phyloP scores from a whole-genome alignment of 2,113 vertebrate species.

The Triplophysa dalaica region DNA sequence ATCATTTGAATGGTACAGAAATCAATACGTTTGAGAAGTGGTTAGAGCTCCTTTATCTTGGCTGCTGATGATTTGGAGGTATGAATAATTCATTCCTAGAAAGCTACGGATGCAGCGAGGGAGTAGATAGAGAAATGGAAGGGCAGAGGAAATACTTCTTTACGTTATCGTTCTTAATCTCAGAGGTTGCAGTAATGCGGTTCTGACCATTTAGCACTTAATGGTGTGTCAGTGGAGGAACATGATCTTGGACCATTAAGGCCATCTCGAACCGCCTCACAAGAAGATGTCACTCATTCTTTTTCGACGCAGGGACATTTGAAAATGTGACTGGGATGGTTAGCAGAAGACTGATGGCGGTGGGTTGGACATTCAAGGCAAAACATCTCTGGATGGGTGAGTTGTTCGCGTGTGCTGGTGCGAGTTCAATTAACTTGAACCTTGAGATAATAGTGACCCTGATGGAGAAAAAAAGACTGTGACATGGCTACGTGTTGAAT shows the following conservation, averaged over 20 bases:
- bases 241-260: conserved; percentile 79
- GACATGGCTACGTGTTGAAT: neutral
- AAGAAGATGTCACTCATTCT: conserved; percentile 70
- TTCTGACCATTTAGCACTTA: conserved; percentile 87
- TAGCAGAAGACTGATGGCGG: conserved; percentile 13
- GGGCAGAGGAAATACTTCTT: conserved; percentile 80
- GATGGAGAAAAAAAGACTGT: neutral
- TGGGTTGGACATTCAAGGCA: neutral
- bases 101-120: conserved; percentile 74
- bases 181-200: conserved; percentile 79
- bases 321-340: conserved; percentile 50
- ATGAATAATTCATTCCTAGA: conserved; percentile 89
- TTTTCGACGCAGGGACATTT: conserved; percentile 53
- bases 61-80: conserved; percentile 81
- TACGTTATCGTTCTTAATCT: conserved; percentile 87
- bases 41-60: conserved; percentile 84
- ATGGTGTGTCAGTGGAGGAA: conserved; percentile 76
- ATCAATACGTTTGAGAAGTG: conserved; percentile 83
- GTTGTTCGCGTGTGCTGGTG: neutral
- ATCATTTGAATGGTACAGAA: conserved; percentile 73
- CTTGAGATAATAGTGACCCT: conserved; percentile 21
- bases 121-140: conserved; percentile 68
- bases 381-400: conserved; percentile 15
- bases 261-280: conserved; percentile 78
- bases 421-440: conserved; percentile 18